Base-by-base conservation (phyloP, 2,797 vertebrate genomes). In the Tinamus major region DNA sequence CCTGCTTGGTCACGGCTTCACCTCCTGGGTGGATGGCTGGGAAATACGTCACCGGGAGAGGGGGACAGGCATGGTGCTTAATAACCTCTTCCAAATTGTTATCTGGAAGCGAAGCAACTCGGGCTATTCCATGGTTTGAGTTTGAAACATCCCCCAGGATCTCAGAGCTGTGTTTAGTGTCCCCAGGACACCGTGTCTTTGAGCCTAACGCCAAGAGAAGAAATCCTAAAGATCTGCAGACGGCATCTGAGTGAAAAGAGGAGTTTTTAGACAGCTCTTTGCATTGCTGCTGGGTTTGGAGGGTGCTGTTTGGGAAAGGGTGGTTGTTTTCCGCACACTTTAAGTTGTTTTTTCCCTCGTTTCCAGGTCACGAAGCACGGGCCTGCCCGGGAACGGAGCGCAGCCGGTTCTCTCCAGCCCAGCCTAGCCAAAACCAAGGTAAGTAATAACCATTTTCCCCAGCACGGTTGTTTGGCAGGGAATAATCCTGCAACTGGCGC, bases 381-480 rank as follows among this genome's bases (percentile, higher is more conserved):
- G 2, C 35, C 51, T 58, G 65, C 71, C 27, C 31, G 3, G 19
- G 82, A 77, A 10, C 24, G 72, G 44, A 64, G 53, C 0, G 0
- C 42, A 41, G 20, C 31, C 1, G 48, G 2, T 59, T 14, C 78
- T 64, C 48, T 33, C 0, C 0, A 24, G 37, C 56, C 35, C 29
- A 68, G 42, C 44, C 3, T 27, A 6, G 33, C 21, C 69, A 18
- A 41, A 35, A 0, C 19, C 78, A 56, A 55, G 83, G 67, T 35
- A 67, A 92, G 37, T 7, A 35, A 17, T 19, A 21, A 49, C 39
- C 10, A 1, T 78, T 39, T 56, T 18, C 58, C 69, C 33, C 33
- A 14, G 59, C 5, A 3, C 13, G 51, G 58, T 4, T 26, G 44
- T 14, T 83, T 29, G 37, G 55, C 80, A 79, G 67, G 71, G 51